Base-by-base conservation (phyloP, 2,113 vertebrate species). In the Platycercus adscitus region DNA sequence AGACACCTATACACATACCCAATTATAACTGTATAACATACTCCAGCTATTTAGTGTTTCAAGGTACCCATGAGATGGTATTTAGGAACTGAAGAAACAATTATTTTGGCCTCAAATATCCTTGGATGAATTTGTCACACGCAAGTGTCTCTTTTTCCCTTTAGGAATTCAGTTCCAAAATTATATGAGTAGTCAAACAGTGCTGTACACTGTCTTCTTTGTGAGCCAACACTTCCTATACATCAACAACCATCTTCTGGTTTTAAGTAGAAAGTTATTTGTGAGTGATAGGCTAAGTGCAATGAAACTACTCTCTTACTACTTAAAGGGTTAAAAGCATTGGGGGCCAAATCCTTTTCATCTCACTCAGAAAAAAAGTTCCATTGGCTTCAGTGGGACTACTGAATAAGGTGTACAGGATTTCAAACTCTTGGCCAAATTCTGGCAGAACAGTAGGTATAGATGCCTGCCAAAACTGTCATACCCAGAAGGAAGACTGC, bases 301-400 rank as follows among this genome's bases (percentile, higher is more conserved):
- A 97, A 92, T 96, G 91, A 91, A 93, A 84, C 53, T 89, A 88
- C 78, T 89, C 37, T 88, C 39, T 87, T 83, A 73, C 86, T 96
- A 78, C 84, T 95, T 97, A 92, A 96, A 95, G 89, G 78, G 89
- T 94, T 97, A 95, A 93, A 96, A 93, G 76, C 26, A 87, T 64
- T 50, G 70, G 79, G 92, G 85, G 58, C 93, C 95, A 96, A 97
- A 95, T 97, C 95, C 95, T 96, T 86, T 96, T 76, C 88, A 94
- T 95, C 95, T 96, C 93, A 94, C 33, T 96, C 89, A 81, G 35
- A 78, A 50, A 47, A 47, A 52, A 14, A 13, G 65, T 95, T 71
- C 91, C 52, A 35, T 20, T 95, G 72, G 60, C 50, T 91, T 76
- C 43, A 61, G 24, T 91, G 91, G 84, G 49, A 70, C 70, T 81